Base-by-base conservation (phyloP, 1,140 invertebrate species). In the Megathymus violae region DNA sequence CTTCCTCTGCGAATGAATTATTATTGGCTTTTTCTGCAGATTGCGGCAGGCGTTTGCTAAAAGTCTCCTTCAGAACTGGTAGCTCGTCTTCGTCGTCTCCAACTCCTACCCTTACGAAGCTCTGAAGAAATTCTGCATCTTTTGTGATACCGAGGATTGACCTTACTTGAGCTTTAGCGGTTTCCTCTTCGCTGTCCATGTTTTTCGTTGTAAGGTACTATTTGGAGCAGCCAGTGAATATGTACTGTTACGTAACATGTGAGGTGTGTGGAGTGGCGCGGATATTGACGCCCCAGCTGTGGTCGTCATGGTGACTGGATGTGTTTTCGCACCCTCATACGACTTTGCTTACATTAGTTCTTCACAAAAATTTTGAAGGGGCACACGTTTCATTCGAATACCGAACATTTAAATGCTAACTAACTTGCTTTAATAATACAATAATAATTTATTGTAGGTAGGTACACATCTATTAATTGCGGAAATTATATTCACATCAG, bases 111-210 rank as follows among this genome's bases (percentile, higher is more conserved):
- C 95, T 84, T 17, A 95, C 93, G 66, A 95, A 96, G 79, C 95
- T 95, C 86, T 96, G 95, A 3, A 96, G 71, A 66, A 96, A 92
- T 77, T 96, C 95, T 9, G 94, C 93, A 62, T 96, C 95, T 65
- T 94, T 93, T 17, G 92, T 93, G n/a, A 92, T 92, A 5, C 93
- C 93, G 1, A 94, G 85, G 36, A 93, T 93, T 47, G 88, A 92
- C 36, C 91, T 89, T 1, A 90, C 80, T 69, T 92, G 84, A 13
- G 85, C 84, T 74, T 84, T 85, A 13, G 83, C 82, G 50, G 72
- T 84, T 43, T 56, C 47, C 14, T 86, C 76, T 59, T 83, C 71
- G 41, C 51, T 78, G 16, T 85, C 78, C 69, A 84, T 84, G 22
- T 51, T 60, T 71, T 69, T 68, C 10, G 43, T 17, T 31, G 43